A percentile compares a stretch with the other conserved stretches of the same genome.
phyloP scores from a whole-genome alignment of 2,113 vertebrate species.

The Rhea americana region DNA sequence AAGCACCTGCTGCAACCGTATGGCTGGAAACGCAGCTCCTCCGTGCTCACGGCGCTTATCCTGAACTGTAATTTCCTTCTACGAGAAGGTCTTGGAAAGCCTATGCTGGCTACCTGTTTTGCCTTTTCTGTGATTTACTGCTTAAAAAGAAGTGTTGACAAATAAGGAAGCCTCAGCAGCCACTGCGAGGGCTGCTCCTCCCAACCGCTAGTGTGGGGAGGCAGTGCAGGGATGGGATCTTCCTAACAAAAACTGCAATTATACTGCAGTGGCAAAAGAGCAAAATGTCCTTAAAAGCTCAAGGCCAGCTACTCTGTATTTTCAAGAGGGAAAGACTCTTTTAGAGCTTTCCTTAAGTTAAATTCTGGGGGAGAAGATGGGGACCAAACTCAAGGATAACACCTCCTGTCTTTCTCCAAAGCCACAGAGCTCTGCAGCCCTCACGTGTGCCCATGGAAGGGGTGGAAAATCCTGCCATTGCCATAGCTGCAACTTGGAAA shows the following conservation, averaged over 20 bases:
- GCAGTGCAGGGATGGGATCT: not conserved
- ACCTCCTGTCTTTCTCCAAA: not conserved
- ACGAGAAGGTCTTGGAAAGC: not conserved
- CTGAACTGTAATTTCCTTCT: not conserved
- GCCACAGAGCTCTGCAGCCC: not conserved
- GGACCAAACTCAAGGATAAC: not conserved
- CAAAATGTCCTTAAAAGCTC: not conserved
- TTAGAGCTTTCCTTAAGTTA: conserved; percentile 9
- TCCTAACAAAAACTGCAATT: not conserved
- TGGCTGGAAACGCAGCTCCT: not conserved
- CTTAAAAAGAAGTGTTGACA: not conserved
- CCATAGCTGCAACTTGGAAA: not conserved
- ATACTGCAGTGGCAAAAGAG: not conserved
- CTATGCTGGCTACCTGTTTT: not conserved
- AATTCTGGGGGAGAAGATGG: not conserved
- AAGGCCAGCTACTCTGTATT: not conserved
- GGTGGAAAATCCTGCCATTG: not conserved
- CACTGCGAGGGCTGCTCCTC: not conserved
- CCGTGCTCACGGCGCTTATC: not conserved
- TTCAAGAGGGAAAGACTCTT: not conserved
- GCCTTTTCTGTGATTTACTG: not conserved
- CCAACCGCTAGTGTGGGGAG: not conserved
- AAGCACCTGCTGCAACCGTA: fast-evolving
- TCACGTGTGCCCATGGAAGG: not conserved
- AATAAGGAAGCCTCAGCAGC: not conserved